phyloP scores from a whole-genome alignment of 2,797 vertebrate species.

The Margarornis squamiger region DNA sequence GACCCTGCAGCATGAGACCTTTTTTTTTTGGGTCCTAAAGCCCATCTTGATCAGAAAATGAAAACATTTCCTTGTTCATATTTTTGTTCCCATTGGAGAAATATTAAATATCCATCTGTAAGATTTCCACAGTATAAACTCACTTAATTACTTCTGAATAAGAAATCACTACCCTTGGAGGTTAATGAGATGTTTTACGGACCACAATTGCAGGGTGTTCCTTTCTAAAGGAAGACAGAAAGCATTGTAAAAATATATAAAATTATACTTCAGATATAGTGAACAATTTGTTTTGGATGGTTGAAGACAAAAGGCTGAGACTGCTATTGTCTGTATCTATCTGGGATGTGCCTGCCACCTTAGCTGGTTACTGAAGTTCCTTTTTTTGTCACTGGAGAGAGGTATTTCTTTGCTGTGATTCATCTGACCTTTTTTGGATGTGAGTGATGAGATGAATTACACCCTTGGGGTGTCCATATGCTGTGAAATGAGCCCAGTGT shows the following conservation, averaged over 20 bases:
- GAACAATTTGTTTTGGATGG: background rate
- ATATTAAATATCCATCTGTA: background rate
- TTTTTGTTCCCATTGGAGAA: background rate
- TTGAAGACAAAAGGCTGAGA: background rate
- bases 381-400: background rate
- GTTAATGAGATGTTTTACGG: slow-evolving; percentile 48
- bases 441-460: background rate
- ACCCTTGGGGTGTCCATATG: background rate
- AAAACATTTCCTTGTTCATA: background rate
- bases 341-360: background rate
- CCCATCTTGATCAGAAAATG: background rate
- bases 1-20: background rate
- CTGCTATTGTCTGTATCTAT: background rate
- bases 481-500: background rate
- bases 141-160: slow-evolving; percentile 55
- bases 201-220: background rate
- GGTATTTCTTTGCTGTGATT: background rate
- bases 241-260: background rate
- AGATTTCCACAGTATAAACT: slow-evolving; percentile 23
- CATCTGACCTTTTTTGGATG: background rate
- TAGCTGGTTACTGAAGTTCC: background rate
- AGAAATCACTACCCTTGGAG: slow-evolving; percentile 27
- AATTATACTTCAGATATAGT: background rate
- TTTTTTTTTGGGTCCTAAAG: background rate
- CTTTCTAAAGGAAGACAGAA: background rate